These are phyloP conservation scores for Spheniscus humboldti DNA, from an alignment of 2,797 vertebrate species.

Conservation along the genomic window DNA sequence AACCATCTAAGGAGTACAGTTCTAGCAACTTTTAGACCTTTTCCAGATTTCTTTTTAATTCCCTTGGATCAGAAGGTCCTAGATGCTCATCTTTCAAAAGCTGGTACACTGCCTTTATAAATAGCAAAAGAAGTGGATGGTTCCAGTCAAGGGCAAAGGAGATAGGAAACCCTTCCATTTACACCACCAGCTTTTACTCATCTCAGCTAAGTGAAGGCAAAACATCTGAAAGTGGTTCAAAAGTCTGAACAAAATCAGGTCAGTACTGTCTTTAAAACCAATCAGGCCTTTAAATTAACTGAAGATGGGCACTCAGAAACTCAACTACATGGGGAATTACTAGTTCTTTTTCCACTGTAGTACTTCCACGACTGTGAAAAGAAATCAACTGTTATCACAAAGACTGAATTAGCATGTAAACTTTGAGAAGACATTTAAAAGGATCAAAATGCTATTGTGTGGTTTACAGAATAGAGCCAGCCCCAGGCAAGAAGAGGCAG, in stretches of 20 bases:
- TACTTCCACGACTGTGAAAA: neutral
- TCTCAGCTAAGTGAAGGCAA: neutral
- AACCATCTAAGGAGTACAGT: neutral
- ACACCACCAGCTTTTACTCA: neutral
- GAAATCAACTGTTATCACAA: neutral
- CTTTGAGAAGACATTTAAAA: neutral
- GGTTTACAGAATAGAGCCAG: neutral
- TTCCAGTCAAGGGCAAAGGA: neutral
- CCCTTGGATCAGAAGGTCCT: neutral
- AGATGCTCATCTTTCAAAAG: neutral
- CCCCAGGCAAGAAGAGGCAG: neutral
- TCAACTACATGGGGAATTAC: neutral
- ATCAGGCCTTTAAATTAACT: neutral
- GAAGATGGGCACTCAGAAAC: neutral
- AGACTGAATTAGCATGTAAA: neutral
- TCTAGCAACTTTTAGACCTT: neutral
- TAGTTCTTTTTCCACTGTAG: neutral
- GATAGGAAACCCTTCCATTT: neutral
- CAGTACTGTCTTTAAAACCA: neutral
- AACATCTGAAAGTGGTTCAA: neutral
- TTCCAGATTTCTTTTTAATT: neutral
- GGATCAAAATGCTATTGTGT: neutral
- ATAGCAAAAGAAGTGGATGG: neutral
- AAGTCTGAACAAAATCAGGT: neutral
- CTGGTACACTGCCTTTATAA: neutral